Evolutionary conservation across 2,888 invertebrate genomes (phyloP), one percentile per base, ranked within the genome.

Genomic region (Zeuzera pyrina): DNA sequence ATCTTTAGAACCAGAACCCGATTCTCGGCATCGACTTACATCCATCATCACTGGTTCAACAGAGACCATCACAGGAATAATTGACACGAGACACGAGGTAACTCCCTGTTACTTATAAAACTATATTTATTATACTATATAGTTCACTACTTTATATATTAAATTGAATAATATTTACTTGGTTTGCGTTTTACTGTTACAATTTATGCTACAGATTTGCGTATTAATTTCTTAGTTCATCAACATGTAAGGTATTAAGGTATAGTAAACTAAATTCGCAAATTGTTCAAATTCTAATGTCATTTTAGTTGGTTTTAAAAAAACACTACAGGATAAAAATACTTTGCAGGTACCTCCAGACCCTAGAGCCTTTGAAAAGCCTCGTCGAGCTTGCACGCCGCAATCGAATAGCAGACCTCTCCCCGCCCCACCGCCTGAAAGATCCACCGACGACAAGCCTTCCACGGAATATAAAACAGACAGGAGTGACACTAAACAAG

Each of bases 1-100:
- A 0, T 81, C 83, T 0, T 40, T 83, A 11, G 83, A 83, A 45
- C 83, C 81, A 0, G 81, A 83, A 31, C 81, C 81, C 0, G 81
- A 83, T 21, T 62, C 64, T 0, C 49, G 79, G n/a, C 81, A 83
- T 37, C 68, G 78, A 0, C 62, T 84, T n/a, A 83, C 79, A 0
- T 84, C 84, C n/a, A 70, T 85, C 42, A 87, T 88, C 51, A 87
- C 90, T 0, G 90, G 91, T 0, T 89, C 90, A 3, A 89, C 91
- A 0, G 91, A 91, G 57, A 91, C 90, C 3, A 91, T 91, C 34
- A 87, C 87, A 11, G 91, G 91, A 0, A 77, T 91, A 14, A 90
- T 91, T 29, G 90, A 90, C 47, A 90, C 90, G 1, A 79, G 86
- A 42, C 79, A 85, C 43, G 86, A 87, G 64, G 77, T 78, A 52